Evolutionary conservation across 2,113 vertebrate genomes (phyloP).

Genomic region (Carassius gibelio): DNA sequence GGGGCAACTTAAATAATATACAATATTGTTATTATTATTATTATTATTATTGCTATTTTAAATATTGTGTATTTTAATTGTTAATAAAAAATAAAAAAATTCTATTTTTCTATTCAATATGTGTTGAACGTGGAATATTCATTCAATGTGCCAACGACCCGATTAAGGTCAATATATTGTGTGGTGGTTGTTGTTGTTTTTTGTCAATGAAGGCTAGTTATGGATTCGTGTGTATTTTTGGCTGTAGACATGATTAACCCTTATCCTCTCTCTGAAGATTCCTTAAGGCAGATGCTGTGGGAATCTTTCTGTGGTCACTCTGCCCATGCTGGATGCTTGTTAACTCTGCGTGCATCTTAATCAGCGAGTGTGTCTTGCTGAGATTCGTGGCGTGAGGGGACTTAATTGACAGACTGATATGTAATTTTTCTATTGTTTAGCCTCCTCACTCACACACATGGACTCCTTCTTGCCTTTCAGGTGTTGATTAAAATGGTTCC

Average conservation of each 20-base stretch:
- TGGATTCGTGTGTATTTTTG: background rate
- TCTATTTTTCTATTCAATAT: background rate
- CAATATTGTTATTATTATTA: background rate
- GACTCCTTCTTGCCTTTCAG: background rate
- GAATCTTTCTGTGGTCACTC: background rate
- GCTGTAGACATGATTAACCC: background rate
- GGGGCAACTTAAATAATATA: too few relatives aligned
- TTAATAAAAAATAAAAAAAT: background rate
- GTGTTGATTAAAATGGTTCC: conserved; percentile 26
- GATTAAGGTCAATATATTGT: background rate
- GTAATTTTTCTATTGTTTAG: conserved; percentile 15
- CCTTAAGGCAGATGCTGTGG: conserved; percentile 1
- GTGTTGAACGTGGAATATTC: background rate
- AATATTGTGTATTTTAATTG: background rate
- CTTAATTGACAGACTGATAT: conserved; percentile 39
- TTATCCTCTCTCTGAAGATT: background rate
- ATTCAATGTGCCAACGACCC: background rate
- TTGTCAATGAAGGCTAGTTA: too few relatives aligned
- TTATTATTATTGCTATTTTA: background rate
- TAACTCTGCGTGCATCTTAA: conserved; percentile 16
- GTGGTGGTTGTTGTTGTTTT: background rate
- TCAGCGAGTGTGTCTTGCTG: conserved; percentile 5
- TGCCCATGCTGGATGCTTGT: background rate
- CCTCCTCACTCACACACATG: background rate
- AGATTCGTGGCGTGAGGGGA: background rate